Conservation (phyloP, 2,888 invertebrate species). For the Adelphocoris suturalis region DNA sequence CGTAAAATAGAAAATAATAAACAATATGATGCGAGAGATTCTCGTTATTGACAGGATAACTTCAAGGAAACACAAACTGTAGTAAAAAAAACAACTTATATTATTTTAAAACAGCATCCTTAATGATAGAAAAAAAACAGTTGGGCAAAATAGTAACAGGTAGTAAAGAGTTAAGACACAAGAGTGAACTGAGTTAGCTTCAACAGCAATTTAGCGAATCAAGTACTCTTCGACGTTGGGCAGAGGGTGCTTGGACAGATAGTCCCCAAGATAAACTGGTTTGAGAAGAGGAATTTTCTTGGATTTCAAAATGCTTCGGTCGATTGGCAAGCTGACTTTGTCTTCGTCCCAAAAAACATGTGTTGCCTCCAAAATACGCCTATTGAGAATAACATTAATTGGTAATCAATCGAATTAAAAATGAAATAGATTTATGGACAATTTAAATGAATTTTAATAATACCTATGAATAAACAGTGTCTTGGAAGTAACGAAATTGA, state of each 20-base stretch:
- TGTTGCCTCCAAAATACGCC: slow-evolving; percentile 81
- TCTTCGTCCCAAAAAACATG: slow-evolving; percentile 86
- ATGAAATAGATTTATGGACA: too few species aligned
- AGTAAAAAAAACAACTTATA: background rate
- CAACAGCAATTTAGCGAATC: slow-evolving; percentile 22
- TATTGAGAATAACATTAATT: slow-evolving; percentile 78
- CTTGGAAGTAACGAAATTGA: too few species aligned
- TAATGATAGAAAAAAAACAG: background rate
- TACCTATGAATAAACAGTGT: too few species aligned
- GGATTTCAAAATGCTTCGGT: slow-evolving; percentile 81
- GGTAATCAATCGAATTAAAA: too few species aligned
- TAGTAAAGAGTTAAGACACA: background rate
- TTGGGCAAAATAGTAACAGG: background rate
- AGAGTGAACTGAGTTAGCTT: background rate
- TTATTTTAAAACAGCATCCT: background rate
- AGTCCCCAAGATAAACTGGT: slow-evolving; percentile 83
- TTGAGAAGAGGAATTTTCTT: slow-evolving; percentile 83
- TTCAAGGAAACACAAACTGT: background rate
- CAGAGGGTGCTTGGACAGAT: slow-evolving; percentile 78
- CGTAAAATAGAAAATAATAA: too few species aligned
- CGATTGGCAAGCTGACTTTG: slow-evolving; percentile 80
- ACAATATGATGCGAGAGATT: too few species aligned
- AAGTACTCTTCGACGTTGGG: slow-evolving; percentile 70
- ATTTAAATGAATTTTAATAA: too few species aligned
- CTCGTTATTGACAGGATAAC: background rate